Evolutionary conservation across 1,140 invertebrate species (phyloP), one percentile per base, ranked within the genome.

Genomic region (Stegodyphus mimosarum): DNA sequence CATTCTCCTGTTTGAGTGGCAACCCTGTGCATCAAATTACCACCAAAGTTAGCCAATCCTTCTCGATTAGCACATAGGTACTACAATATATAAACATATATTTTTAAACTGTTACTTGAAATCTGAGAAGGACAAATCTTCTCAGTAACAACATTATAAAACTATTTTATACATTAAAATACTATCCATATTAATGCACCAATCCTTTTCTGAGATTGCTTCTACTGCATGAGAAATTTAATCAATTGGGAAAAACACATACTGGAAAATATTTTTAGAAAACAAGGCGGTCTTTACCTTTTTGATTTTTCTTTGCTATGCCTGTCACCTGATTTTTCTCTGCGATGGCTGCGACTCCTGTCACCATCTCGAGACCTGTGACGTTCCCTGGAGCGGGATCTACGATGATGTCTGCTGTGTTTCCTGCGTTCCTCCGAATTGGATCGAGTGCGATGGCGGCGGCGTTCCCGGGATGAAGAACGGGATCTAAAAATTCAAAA

Each of bases 321-420:
- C 15, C 69, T 70, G 10, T 85, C 74, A 13, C 55, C n/a, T 1
- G 85, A 78, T 11, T 74, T 71, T 11, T 83, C 73, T 48, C 86
- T 79, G 11, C 86, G 86, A 52, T 84, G 80, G 18, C 67, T 51
- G 11, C 64, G 81, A 10, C 13, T 4, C 13, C 55, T 60, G 55
- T 33, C 15, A 9, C 64, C 67, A 3, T 79, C 63, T 18, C 78
- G 76, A 11, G 83, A 76, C 15, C 81, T 60, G 9, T 53, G 63
- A 11, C 88, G 79, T 52, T 89, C 88, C 49, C 89, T 86, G n/a
- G 89, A 89, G 52, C 87, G 75, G 17, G 88, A 88, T 50, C 88
- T 72, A 10, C 84, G 87, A 53, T 85, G 76, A 53, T 87, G 88
- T 6, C 86, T 50, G 13, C 17, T 52, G 11, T 69, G 63, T 33